Evolutionary conservation across 2,113 vertebrate genomes (phyloP), one percentile per base, ranked within the genome.

Genomic region (Odontesthes bonariensis): DNA sequence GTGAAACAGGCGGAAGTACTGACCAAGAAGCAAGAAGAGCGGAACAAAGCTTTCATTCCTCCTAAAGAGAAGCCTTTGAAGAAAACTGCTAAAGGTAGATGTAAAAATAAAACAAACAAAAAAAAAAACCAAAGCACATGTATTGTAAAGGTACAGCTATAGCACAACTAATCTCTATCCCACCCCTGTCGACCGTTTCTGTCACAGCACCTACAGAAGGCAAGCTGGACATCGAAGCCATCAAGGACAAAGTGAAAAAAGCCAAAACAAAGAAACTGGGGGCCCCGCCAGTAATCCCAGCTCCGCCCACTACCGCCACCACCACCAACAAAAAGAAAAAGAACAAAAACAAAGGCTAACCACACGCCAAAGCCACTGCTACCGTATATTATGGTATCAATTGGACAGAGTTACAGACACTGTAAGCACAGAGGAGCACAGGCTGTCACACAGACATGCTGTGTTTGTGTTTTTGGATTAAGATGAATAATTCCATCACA

Each of bases 41-140:
- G 98, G 79, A 96, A 97, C 74, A 98, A 96, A 93, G 97, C 96
- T 4, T 99, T 99, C 86, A 94, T 99, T 84, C 96, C 98, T 85
- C 98, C 98, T 3, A 97, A 98, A 86, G 98, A 99, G 91, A 99
- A 97, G 64, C 90, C 95, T 20, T 62, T 62, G 74, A 97, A 96
- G 88, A 94, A 96, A 74, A 87, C 79, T 27, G 92, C 91, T 33
- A 93, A 96, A 95, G 96, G 98, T 98, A 95, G 11, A n/a, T 22
- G 27, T 27, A 27, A 27, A 27, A 27, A 44, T 10, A 11, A n/a
- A n/a, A n/a, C n/a, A n/a, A n/a, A 27, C 27, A 27, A 27, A 23
- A 54, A 8, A 9, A 16, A 20, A 0, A 5, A 2, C 49, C 57
- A 23, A 16, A 5, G 17, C 11, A 0, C 11, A 5, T 33, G 54